Base-by-base conservation (phyloP, 2,113 vertebrate genomes). In the Seriola aureovittata region DNA sequence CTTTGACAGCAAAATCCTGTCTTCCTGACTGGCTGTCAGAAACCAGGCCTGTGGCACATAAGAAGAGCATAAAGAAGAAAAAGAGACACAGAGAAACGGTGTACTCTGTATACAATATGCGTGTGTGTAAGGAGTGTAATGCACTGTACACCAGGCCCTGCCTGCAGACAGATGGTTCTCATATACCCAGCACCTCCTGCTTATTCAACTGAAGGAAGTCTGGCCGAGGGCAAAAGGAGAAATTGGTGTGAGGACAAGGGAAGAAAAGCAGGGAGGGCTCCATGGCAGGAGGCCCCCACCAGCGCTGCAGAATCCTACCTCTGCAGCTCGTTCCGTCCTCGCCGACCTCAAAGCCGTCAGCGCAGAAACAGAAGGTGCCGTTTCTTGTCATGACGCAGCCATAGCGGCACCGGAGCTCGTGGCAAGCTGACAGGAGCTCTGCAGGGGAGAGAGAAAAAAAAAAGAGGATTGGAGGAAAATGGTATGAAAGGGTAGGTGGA, bases 341-440 rank as follows among this genome's bases (percentile, higher is more conserved):
- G 66, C 94, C 93, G 0, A 97, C 91, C 94, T 97, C 95, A 17
- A 97, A 98, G 14, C 98, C 98, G 44, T 98, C 95, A 3, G 95
- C 85, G 23, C 98, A 99, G 93, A 97, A 99, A 81, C 98, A 99
- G 92, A 94, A 93, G 38, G 96, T 97, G 88, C 94, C 94, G 4
- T 98, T 98, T 93, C 96, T 97, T 75, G 95, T 92, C 85, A 98
- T 93, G 87, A 97, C 96, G 91, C 98, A 99, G 86, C 93, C 97
- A 71, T 97, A 96, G 17, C 96, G 97, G 90, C 98, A 99, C 8
- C 93, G 95, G 85, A 97, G 91, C 92, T 96, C 95, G 4, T 98
- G 97, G 93, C 98, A 99, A 84, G 77, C 96, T 88, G 97, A 95
- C 86, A 97, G 92, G 36, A 98, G 85, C 91, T 99, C 98, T 99